Evolutionary conservation across 2,113 vertebrate species (phyloP).

Genomic region (Parus major): DNA sequence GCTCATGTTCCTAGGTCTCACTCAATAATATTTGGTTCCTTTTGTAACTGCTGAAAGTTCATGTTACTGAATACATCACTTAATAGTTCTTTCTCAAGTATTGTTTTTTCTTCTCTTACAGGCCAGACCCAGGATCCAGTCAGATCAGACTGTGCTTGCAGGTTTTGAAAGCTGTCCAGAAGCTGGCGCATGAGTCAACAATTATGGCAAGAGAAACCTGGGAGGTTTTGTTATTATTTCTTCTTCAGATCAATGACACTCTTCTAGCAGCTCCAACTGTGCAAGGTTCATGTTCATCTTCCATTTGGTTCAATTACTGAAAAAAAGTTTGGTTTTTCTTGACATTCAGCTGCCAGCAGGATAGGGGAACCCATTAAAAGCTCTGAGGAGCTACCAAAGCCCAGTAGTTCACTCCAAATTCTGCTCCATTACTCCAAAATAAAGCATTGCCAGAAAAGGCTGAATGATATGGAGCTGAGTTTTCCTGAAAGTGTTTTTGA

Average conservation of each 20-base stretch:
- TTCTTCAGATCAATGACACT: conserved; percentile 93
- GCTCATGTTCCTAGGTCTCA: neutral
- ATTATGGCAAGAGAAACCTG: conserved; percentile 95
- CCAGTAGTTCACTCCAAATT: neutral
- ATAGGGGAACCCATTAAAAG: neutral
- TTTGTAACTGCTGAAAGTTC: neutral
- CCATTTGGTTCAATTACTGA: neutral
- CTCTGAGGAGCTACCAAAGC: neutral
- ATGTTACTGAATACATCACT: neutral
- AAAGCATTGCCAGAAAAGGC: neutral
- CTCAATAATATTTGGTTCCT: neutral
- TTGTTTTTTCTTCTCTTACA: conserved; percentile 67
- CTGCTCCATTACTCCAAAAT: neutral
- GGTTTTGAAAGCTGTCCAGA: conserved; percentile 92
- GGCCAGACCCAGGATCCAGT: conserved; percentile 87
- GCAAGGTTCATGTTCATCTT: conserved; percentile 79
- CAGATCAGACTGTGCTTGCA: conserved; percentile 93
- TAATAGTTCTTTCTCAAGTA: neutral
- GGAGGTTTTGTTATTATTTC: conserved; percentile 94
- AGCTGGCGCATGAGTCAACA: conserved; percentile 89
- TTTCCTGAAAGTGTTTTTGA: neutral
- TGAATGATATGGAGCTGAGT: neutral
- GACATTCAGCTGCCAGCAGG: neutral
- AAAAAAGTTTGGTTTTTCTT: neutral
- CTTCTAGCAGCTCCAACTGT: conserved; percentile 90